Evolutionary conservation across 2,888 invertebrate genomes (phyloP), one percentile per base, ranked within the genome.

Genomic region (Trachelus tabidus): DNA sequence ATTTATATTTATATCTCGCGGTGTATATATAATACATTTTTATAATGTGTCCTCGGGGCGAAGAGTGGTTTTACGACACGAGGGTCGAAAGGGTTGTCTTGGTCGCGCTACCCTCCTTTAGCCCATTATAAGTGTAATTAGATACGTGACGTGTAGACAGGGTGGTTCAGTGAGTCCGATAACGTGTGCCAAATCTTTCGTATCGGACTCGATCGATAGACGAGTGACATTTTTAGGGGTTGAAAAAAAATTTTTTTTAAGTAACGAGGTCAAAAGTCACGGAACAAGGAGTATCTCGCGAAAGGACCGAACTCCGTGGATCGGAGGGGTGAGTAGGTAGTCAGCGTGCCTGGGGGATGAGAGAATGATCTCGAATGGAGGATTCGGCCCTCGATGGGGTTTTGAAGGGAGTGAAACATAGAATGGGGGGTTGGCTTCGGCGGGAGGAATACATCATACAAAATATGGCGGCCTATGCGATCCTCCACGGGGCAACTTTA

Each of bases 401-500:
- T 56, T 68, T n/a, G 73, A 77, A 74, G 78, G 81, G 82, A 83
- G 84, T 83, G 83, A 83, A 85, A 84, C 79, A 75, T 76, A 79
- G 81, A 80, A 81, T 71, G 75, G 78, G 81, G 75, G 79, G 68
- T 75, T 68, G 78, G 30, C 71, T 34, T 73, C 68, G n/a, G 35
- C 34, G 73, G 69, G 73, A 68, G 84, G 84, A 89, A 89, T 90
- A 89, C 88, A 88, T 88, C 86, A 87, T 82, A 86, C 88, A 88
- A 91, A 90, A 90, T 90, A 90, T 88, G 89, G 89, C 89, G 87
- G 87, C 85, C 89, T 87, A 89, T 89, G 89, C 86, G 89, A 89
- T 90, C 85, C 91, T 90, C 89, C 84, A 89, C 86, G 90, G 90
- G 87, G 89, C 88, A 90, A 90, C 90, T 90, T 90, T 89, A 89